Evolutionary conservation across 2,113 vertebrate species (phyloP).

Genomic region (Ancistrus triradiatus): DNA sequence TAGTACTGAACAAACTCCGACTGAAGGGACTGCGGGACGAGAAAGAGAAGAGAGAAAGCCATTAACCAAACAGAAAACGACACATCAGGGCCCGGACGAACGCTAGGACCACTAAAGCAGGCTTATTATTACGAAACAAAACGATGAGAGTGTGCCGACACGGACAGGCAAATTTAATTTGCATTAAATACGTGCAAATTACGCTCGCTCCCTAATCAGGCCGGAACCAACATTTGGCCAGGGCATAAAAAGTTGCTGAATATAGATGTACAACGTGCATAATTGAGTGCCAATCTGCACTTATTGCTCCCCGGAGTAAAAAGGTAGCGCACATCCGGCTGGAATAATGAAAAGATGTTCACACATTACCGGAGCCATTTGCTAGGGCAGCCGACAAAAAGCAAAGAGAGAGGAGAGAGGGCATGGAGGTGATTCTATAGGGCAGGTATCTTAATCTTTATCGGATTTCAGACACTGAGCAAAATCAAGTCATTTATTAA

Average conservation of each 20-base stretch:
- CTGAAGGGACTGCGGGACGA: constrained; percentile 88
- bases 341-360: no score
- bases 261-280: constrained; percentile 29
- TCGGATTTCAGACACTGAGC: no score
- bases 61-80: constrained; percentile 30
- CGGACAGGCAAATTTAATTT: constrained; percentile 16
- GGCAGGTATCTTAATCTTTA: no score
- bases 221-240: constrained; percentile 9
- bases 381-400: no score
- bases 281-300: constrained; percentile 5
- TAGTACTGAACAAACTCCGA: constrained; percentile 88
- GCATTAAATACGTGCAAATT: constrained; percentile 23
- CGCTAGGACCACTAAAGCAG: constrained; percentile 18
- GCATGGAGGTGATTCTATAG: no score
- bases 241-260: constrained; percentile 16
- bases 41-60: constrained; percentile 42
- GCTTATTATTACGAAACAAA: constrained; percentile 6
- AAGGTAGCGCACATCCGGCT: background rate
- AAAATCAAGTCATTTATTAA: no score
- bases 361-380: no score
- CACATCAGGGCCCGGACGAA: constrained; percentile 25
- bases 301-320: background rate
- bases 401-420: no score
- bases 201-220: background rate
- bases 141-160: background rate